Evolutionary conservation across 2,797 vertebrate genomes (phyloP), one percentile per base, ranked within the genome.

Genomic region (Hypotaenidia okinawae): DNA sequence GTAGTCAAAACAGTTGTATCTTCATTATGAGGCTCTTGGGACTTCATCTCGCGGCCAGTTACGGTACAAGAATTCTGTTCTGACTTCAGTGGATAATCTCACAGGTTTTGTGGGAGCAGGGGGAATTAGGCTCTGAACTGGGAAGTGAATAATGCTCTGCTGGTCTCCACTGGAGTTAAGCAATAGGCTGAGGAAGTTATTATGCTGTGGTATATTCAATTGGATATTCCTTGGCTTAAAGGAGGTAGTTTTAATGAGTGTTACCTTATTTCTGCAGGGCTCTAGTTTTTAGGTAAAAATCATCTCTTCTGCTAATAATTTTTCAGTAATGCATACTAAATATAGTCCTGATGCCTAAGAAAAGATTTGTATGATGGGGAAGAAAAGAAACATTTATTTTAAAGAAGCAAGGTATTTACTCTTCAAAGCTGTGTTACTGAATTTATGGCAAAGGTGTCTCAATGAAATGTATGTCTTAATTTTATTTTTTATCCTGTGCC

Each of bases 361-460:
- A 92, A 30, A 52, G 16, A 72, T 87, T 89, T 81, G 24, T 62
- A 27, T 78, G 43, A 70, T 39, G 30, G 9, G 4, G 17, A 35
- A 76, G 49, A 75, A 87, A 94, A 83, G 27, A 90, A 92, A 66
- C 16, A 33, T 82, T 86, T 64, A 54, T 83, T 90, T 87, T 30
- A 67, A 85, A 67, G 61, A 77, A 41, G 2, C 25, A 79, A 89
- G 74, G 54, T 93, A 90, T 62, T 92, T 90, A 77, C 39, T 93
- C 9, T 72, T 91, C 19, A 39, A 82, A 92, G 72, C 22, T 85
- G 68, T 89, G 77, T 92, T 68, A 93, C 49, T 92, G 84, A 93
- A 90, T 84, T 94, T 73, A 76, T 77, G 70, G n/a, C 41, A 70
- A 66, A 70, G 45, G 32, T 92, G 67, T 87, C 81, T 92, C 58